Evolutionary conservation across 2,797 vertebrate species (phyloP), one percentile per base, ranked within the genome.

Genomic region (Poecile montanus): DNA sequence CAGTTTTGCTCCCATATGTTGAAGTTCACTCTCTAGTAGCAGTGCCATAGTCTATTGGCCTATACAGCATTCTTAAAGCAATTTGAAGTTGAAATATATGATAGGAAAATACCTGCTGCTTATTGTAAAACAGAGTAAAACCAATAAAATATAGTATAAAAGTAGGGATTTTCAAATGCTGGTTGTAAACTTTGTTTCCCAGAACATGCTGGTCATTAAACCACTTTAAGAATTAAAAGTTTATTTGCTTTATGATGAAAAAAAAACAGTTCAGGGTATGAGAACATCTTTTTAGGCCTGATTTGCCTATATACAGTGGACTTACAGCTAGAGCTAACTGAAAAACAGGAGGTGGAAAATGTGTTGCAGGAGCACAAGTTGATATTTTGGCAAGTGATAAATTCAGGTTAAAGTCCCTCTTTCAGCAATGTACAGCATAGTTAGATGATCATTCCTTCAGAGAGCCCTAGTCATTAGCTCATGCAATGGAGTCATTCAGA

Each of bases 391-490:
- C 47, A 63, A 73, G 65, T 82, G 89, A 91, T 94, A 84, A 92
- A 94, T 95, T 93, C 82, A 72, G 21, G 34, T 48, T 88, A 44
- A 91, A 84, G 85, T 88, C 79, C 30, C n/a, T 73, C 79, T 91
- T 94, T 77, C 34, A 68, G 66, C 85, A 84, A 38, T 88, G 88
- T 78, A 58, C 44, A 61, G 70, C 58, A n/a, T 3, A 54, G 68
- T 83, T 75, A 54, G 74, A 53, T 47, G 67, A 80, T 53, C 30
- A 22, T 73, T 89, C 60, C 66, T 73, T 89, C 50, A 67, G 38
- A 67, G 18, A 66, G 29, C 29, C 45, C 54, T 50, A 25, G 50
- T 70, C 70, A 66, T 84, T 81, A 92, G 66, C 13, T 66, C 42
- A 16, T 23, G 89, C 79, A 88, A 23, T 83, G 73, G 48, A 88